phyloP scores from a whole-genome alignment of 1,140 invertebrate genomes.

The Drosophila ananassae region DNA sequence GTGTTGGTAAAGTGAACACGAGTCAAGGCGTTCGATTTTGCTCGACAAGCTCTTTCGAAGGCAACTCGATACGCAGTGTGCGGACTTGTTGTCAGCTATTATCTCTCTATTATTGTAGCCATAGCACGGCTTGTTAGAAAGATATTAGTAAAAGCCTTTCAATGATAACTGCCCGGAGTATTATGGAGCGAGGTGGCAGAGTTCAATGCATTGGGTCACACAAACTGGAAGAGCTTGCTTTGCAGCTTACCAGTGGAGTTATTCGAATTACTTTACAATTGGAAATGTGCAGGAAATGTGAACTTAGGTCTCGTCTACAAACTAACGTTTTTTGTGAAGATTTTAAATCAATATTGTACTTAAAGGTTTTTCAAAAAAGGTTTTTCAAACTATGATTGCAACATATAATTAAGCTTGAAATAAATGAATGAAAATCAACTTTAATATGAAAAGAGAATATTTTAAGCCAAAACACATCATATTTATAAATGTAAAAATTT shows the following conservation, averaged over 20 bases:
- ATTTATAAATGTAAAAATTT: no score
- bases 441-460: no score
- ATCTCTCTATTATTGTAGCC: slow-evolving; percentile 34
- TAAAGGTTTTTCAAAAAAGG: background rate
- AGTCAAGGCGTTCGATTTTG: slow-evolving; percentile 72
- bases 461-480: no score
- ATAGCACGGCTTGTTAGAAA: slow-evolving; percentile 24
- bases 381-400: no score
- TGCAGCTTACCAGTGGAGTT: slow-evolving; percentile 27
- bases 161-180: slow-evolving; percentile 61
- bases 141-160: slow-evolving; percentile 72
- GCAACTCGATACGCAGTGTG: slow-evolving; percentile 69
- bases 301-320: background rate
- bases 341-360: background rate
- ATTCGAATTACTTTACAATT: slow-evolving; percentile 4
- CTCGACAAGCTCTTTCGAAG: slow-evolving; percentile 66
- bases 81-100: slow-evolving; percentile 43
- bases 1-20: slow-evolving; percentile 70
- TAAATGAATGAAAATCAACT: no score
- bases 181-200: slow-evolving; percentile 55
- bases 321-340: background rate
- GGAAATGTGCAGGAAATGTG: background rate
- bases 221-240: slow-evolving; percentile 13
- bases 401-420: no score
- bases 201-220: slow-evolving; percentile 62